Evolutionary conservation across 2,797 vertebrate species (phyloP).

Genomic region (Botia kubotai): DNA sequence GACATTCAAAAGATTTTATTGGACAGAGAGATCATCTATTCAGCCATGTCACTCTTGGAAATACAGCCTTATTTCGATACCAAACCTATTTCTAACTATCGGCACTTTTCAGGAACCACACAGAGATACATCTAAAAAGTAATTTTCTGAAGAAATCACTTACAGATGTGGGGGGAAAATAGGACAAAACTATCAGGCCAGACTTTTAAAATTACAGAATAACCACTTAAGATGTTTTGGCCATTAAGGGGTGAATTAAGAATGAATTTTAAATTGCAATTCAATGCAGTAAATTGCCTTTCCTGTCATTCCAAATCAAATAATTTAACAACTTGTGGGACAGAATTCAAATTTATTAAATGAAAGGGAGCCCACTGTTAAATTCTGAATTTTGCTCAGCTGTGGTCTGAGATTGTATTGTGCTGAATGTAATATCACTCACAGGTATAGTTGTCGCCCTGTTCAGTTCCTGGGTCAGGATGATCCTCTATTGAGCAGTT

Average conservation of each 20-base stretch:
- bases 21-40: slow-evolving; percentile 22
- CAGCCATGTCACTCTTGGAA: slow-evolving; percentile 5
- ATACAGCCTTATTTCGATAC: neutral
- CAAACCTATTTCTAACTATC: slow-evolving; percentile 29
- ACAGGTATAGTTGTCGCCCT: slow-evolving; percentile 80
- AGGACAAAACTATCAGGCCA: slow-evolving; percentile 13
- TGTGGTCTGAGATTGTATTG: neutral
- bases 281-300: too few relatives aligned
- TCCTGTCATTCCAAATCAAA: too few relatives aligned
- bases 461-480: slow-evolving; percentile 63
- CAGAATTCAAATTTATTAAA: neutral
- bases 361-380: neutral
- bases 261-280: too few relatives aligned
- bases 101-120: slow-evolving; percentile 8
- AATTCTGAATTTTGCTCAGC: neutral
- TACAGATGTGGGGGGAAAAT: slow-evolving; percentile 3
- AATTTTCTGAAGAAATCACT: slow-evolving; percentile 20
- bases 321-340: neutral
- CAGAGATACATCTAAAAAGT: slow-evolving; percentile 13
- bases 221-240: neutral
- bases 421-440: slow-evolving; percentile 64
- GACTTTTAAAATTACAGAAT: slow-evolving; percentile 10
- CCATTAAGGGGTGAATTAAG: neutral
- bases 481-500: slow-evolving; percentile 80
- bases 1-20: neutral